phyloP scores from a whole-genome alignment of 1,140 invertebrate genomes.

The Drosophila watanabei region DNA sequence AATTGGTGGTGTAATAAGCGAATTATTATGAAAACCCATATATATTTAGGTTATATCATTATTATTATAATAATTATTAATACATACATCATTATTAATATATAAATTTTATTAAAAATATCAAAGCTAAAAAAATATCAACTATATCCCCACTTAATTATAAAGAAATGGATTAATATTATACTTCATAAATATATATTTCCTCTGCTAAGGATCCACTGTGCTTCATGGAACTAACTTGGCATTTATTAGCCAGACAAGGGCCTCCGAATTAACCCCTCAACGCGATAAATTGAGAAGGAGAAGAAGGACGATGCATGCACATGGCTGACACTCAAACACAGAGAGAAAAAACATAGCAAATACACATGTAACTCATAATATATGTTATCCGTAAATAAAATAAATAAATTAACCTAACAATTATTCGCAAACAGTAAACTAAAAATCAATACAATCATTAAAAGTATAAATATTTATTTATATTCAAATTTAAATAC shows the following conservation, averaged over 20 bases:
- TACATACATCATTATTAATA: too few species aligned
- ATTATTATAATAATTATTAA: too few species aligned
- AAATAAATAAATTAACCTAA: not conserved
- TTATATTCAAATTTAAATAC: not conserved
- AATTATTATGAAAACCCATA: too few species aligned
- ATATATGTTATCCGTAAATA: too few species aligned
- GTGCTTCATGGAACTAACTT: constrained; percentile 5
- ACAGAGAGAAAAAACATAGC: not conserved
- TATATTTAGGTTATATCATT: too few species aligned
- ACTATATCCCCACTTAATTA: not conserved
- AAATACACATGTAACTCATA: too few species aligned
- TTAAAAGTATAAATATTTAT: not conserved
- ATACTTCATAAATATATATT: not conserved
- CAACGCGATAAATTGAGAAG: constrained; percentile 2
- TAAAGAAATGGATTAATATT: not conserved
- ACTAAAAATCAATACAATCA: not conserved
- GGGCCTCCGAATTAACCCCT: constrained; percentile 27
- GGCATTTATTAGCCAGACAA: constrained; percentile 62
- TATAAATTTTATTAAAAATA: too few species aligned
- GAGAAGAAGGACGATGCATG: not conserved
- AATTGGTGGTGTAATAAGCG: too few species aligned
- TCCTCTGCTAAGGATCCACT: not conserved
- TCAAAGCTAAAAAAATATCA: too few species aligned
- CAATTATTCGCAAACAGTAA: not conserved
- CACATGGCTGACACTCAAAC: constrained; percentile 12